Evolutionary conservation across 2,113 vertebrate genomes (phyloP).

Genomic region (Patagioenas fasciata): DNA sequence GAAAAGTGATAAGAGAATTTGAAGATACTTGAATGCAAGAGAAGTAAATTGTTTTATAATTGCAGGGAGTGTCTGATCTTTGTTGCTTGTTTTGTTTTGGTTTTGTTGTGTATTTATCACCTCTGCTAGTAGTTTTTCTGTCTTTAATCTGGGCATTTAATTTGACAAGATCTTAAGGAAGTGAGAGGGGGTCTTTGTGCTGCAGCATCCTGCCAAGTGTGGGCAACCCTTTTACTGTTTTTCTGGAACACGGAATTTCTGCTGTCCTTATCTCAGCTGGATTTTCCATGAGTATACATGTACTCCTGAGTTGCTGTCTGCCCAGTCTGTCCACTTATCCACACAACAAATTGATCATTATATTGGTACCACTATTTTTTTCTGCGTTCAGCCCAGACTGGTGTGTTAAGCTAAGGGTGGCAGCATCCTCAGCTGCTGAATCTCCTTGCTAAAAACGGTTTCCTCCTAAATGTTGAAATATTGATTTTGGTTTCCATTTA

Average conservation of each 20-base stretch:
- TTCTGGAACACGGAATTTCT: background rate
- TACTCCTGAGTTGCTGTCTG: background rate
- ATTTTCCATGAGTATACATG: background rate
- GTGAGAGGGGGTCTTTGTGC: background rate
- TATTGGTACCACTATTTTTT: background rate
- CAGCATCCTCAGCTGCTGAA: background rate
- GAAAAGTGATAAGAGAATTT: background rate
- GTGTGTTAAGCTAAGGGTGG: background rate
- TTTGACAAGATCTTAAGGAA: background rate
- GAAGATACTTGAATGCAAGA: background rate
- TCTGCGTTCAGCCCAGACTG: background rate
- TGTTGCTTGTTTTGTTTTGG: background rate
- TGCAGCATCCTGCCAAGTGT: background rate
- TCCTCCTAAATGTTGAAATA: constrained; percentile 46
- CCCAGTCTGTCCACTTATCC: background rate
- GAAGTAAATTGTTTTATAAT: background rate
- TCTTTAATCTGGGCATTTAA: background rate
- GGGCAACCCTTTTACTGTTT: background rate
- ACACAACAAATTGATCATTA: background rate
- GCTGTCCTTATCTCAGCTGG: background rate
- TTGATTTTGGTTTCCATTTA: constrained; percentile 48
- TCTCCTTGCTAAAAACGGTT: constrained; percentile 3
- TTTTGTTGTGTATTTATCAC: background rate
- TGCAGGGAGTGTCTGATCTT: background rate
- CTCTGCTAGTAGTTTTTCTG: background rate